phyloP scores from a whole-genome alignment of 2,888 invertebrate genomes.

The Cloeon dipterum region DNA sequence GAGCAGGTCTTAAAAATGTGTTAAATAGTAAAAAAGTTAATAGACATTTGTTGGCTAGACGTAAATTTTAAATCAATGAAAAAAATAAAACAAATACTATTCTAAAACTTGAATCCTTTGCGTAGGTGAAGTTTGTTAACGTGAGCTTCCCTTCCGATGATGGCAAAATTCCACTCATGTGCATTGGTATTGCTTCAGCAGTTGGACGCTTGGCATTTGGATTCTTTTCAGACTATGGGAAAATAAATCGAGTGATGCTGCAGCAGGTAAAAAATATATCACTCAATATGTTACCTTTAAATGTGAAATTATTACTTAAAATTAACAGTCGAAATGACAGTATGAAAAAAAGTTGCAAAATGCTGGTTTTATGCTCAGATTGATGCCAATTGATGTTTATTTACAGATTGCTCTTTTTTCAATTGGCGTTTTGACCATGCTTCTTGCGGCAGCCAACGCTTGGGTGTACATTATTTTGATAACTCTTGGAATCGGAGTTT shows the following conservation, averaged over 20 bases:
- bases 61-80: no score
- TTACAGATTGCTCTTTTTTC: constrained; percentile 49
- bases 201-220: constrained; percentile 67
- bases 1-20: no score
- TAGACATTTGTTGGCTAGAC: no score
- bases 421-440: constrained; percentile 54
- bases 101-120: no score
- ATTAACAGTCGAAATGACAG: no score
- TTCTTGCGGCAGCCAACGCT: constrained; percentile 40
- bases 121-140: constrained; percentile 37
- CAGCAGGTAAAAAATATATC: constrained; percentile 64
- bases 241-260: constrained; percentile 55
- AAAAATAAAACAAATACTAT: no score
- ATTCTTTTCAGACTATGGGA: constrained; percentile 55
- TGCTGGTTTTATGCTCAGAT: no score
- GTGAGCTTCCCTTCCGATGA: constrained; percentile 32
- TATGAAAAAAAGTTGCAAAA: no score
- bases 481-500: constrained; percentile 64
- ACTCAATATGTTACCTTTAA: no score
- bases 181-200: constrained; percentile 67
- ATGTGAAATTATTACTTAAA: no score
- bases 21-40: no score
- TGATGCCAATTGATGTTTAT: no score
- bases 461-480: constrained; percentile 43
- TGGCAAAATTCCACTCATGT: constrained; percentile 55